Evolutionary conservation across 1,140 invertebrate species (phyloP).

Genomic region (Brachionus manjavacas): DNA sequence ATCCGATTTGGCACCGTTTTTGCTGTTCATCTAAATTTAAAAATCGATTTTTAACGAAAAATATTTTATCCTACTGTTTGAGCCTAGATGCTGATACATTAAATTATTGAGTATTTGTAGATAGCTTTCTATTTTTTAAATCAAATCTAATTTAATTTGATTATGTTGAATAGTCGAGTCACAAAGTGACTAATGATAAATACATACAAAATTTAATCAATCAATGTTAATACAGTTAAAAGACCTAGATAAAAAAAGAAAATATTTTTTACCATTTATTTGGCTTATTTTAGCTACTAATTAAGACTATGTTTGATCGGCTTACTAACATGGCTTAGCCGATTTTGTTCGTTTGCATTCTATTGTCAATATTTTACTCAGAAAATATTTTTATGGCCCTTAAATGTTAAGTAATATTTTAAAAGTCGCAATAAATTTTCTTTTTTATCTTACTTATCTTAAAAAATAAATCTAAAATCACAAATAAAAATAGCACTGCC

Average conservation of each 20-base stretch:
- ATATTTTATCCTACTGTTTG: not conserved
- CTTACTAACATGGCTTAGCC: not conserved
- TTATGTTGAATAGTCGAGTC: not conserved
- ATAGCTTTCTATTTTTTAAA: not conserved
- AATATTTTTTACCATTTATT: not conserved
- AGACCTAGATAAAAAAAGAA: not conserved
- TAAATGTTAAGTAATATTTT: not conserved
- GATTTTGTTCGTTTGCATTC: not conserved
- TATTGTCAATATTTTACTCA: not conserved
- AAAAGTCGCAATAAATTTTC: not conserved
- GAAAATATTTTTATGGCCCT: not conserved
- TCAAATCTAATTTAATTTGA: not conserved
- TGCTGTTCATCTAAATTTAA: not conserved
- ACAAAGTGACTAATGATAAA: conserved; percentile 12
- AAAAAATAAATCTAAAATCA: not conserved
- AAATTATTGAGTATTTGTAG: not conserved
- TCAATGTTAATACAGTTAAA: conserved; percentile 31
- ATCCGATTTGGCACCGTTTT: not conserved
- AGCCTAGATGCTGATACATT: not conserved
- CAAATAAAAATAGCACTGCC: not conserved
- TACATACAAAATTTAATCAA: conserved; percentile 25
- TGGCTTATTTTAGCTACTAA: not conserved
- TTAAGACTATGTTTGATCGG: not conserved
- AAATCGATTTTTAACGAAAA: not conserved
- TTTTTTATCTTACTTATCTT: not conserved